Conservation (phyloP, 2,113 vertebrate species). For the Laticauda colubrina region DNA sequence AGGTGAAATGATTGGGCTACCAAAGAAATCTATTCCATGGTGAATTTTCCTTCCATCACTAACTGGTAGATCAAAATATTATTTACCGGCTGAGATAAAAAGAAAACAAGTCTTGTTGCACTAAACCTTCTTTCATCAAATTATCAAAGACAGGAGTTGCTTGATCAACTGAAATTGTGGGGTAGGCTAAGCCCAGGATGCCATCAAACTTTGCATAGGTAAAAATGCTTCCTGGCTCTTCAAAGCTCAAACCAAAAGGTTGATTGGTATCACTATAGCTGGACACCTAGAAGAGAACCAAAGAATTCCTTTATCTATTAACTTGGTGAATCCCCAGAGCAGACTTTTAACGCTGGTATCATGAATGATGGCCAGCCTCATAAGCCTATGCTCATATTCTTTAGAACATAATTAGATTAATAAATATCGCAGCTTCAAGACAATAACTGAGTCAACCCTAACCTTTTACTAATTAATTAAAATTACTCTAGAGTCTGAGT, state of each 20-base stretch:
- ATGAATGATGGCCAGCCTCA: neutral
- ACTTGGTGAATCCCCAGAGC: neutral
- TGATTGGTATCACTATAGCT: conserved; percentile 53
- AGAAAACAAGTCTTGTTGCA: conserved; percentile 62
- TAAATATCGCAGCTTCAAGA: neutral
- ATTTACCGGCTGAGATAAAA: conserved; percentile 66
- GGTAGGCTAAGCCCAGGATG: conserved; percentile 71
- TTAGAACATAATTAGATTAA: neutral
- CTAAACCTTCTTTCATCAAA: conserved; percentile 56
- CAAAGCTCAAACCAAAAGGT: conserved; percentile 61
- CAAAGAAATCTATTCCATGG: neutral
- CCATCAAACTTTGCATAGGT: conserved; percentile 63
- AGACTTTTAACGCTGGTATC: neutral
- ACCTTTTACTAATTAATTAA: neutral
- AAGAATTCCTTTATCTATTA: fast-evolving
- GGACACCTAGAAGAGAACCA: conserved; percentile 52
- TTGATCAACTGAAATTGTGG: conserved; percentile 42
- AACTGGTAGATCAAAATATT: neutral
- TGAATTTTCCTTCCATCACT: neutral
- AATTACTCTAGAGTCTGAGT: neutral
- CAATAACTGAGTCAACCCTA: neutral
- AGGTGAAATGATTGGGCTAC: neutral
- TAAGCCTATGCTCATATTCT: neutral
- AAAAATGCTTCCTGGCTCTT: conserved; percentile 55
- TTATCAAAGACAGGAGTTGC: conserved; percentile 65